Conservation (phyloP, 2,113 vertebrate genomes). For the Burhinus oedicnemus region DNA sequence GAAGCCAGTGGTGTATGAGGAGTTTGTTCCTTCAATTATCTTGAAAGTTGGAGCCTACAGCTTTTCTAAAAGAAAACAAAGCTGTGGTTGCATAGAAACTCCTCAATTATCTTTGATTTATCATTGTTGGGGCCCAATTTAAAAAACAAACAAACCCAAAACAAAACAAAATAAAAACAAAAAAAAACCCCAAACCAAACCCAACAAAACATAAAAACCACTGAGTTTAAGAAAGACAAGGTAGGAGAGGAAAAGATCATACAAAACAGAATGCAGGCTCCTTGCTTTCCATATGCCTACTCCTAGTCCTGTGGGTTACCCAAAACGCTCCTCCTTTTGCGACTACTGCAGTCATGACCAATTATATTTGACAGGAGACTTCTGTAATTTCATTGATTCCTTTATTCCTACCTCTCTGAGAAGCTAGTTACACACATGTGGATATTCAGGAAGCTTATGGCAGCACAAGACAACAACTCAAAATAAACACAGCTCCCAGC, state of each 20-base stretch:
- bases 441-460: neutral
- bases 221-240: neutral
- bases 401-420: neutral
- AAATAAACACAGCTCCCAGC: neutral
- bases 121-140: neutral
- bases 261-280: neutral
- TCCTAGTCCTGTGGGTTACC: neutral
- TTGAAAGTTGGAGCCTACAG: neutral
- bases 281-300: rapidly evolving
- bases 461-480: neutral
- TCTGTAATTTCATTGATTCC: neutral
- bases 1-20: neutral
- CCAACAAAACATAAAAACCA: neutral
- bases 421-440: neutral
- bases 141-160: too few relatives aligned
- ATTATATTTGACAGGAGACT: neutral
- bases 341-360: neutral
- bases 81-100: neutral
- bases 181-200: too few relatives aligned
- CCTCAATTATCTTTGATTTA: neutral
- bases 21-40: neutral
- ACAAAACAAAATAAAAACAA: too few relatives aligned
- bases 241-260: neutral
- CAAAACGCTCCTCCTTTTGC: neutral
- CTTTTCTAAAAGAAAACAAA: neutral